Evolutionary conservation across 2,888 invertebrate genomes (phyloP).

Genomic region (Conops quadrifasciatus): DNA sequence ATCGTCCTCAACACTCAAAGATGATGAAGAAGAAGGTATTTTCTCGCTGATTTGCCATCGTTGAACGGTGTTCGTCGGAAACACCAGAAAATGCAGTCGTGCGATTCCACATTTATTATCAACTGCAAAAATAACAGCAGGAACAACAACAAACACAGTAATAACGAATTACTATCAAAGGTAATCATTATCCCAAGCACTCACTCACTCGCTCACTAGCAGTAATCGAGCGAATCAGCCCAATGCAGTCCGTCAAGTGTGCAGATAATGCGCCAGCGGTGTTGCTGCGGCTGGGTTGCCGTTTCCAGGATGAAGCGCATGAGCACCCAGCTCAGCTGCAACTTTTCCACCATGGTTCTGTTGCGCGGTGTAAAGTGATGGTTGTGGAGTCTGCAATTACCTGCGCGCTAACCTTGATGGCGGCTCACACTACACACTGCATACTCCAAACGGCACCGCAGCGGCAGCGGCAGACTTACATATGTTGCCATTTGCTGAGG

Average conservation of each 20-base stretch:
- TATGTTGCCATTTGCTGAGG: neutral
- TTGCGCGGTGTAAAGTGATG: slow-evolving; percentile 40
- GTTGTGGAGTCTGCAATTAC: slow-evolving; percentile 58
- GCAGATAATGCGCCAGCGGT: neutral
- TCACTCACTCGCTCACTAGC: slow-evolving; percentile 45
- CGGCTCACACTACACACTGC: slow-evolving; percentile 6
- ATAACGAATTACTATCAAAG: slow-evolving; percentile 53
- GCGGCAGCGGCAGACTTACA: neutral
- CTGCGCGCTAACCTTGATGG: slow-evolving; percentile 58
- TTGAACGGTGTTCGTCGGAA: slow-evolving; percentile 20
- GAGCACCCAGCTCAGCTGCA: slow-evolving; percentile 21
- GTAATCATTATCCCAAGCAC: slow-evolving; percentile 59
- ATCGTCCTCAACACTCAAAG: neutral
- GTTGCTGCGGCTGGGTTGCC: neutral
- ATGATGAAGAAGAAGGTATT: no score
- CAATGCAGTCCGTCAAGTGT: neutral
- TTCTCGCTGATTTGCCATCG: neutral
- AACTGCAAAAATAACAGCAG: slow-evolving; percentile 27
- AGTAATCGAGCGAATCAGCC: no score
- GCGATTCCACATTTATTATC: slow-evolving; percentile 46
- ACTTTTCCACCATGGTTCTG: slow-evolving; percentile 19
- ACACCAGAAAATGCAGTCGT: slow-evolving; percentile 42
- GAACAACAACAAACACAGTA: slow-evolving; percentile 25
- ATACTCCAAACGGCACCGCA: neutral
- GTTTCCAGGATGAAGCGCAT: slow-evolving; percentile 21